Evolutionary conservation across 2,888 invertebrate genomes (phyloP), one percentile per base, ranked within the genome.

Genomic region (Acrobasis repandana): DNA sequence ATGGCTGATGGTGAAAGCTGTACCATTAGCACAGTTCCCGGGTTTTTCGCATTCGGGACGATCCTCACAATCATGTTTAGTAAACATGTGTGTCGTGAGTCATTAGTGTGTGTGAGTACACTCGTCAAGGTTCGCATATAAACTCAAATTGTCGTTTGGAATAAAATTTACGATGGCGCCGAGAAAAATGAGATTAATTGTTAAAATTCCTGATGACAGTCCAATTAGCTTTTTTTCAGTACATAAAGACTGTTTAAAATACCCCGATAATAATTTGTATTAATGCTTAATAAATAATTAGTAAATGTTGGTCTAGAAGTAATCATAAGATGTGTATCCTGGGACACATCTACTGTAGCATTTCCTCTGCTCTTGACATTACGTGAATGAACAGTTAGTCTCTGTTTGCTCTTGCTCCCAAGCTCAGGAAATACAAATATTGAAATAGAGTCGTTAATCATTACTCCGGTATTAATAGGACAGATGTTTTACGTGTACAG

Each of bases 161-260:
- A 56, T 60, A 59, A 52, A 57, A 60, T 66, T 66, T 66, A 66
- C 64, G 34, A 16, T 57, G 57, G 57, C 57, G 57, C 57, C 57
- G 48, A 5, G 38, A 14, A 54, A 20, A 38, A 18, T 38, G 38
- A 14, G 20, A 43, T 38, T 36, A 1, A 38, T 36, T 43, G 43
- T 14, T 43, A 43, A 43, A n/a, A 54, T 18, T 43, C 38, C 38
- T 20, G 18, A 38, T 10, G 54, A 54, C 43, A 18, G 54, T 8
- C 5, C 38, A 54, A 54, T 54, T 54, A 54, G 18, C 38, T 54
- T 20, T 50, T 50, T 50, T n/a, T 28, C n/a, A 33, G n/a, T 14
- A 33, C 14, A 28, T 28, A 28, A 36, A 54, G 15, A 18, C 36
- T 52, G 36, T 52, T 11, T 16, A 16, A 52, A 16, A 36, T 36